phyloP scores from a whole-genome alignment of 2,888 invertebrate species.

The Cephus runcator region DNA sequence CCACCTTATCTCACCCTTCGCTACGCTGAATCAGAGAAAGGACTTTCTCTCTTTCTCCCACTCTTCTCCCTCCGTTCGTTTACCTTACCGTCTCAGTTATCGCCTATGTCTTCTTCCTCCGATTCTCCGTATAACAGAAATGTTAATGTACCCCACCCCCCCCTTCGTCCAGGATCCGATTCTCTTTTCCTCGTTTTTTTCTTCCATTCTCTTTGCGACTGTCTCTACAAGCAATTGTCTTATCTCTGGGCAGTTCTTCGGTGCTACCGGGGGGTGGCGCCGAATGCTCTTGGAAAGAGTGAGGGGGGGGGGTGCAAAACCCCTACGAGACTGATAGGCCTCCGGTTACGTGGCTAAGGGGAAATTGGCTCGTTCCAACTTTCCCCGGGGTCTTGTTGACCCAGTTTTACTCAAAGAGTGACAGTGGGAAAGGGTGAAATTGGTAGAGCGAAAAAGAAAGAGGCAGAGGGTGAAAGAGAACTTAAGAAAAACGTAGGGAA shows the following conservation, averaged over 20 bases:
- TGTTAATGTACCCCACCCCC: neutral
- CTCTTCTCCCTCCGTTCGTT: neutral
- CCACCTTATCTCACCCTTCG: too few species aligned
- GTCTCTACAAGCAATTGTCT: too few species aligned
- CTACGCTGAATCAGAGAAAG: slow-evolving; percentile 18
- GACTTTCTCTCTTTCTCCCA: slow-evolving; percentile 26
- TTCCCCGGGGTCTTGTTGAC: slow-evolving; percentile 26
- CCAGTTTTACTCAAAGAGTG: slow-evolving; percentile 9
- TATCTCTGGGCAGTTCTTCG: too few species aligned
- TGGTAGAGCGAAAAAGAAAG: too few species aligned
- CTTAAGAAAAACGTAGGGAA: neutral
- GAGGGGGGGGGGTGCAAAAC: neutral
- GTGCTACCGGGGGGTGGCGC: too few species aligned
- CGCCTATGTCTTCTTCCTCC: too few species aligned
- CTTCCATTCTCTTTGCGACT: too few species aligned
- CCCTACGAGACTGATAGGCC: slow-evolving; percentile 2
- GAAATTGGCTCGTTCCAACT: slow-evolving; percentile 15
- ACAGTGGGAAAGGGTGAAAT: too few species aligned
- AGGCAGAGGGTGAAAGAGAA: neutral
- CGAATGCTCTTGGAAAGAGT: neutral
- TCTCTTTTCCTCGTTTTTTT: too few species aligned
- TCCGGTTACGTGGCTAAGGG: slow-evolving; percentile 1
- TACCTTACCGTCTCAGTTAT: neutral
- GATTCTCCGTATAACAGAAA: too few species aligned
- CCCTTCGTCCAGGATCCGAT: too few species aligned